Conservation (phyloP, 2,113 vertebrate species). For the Procapra przewalskii region DNA sequence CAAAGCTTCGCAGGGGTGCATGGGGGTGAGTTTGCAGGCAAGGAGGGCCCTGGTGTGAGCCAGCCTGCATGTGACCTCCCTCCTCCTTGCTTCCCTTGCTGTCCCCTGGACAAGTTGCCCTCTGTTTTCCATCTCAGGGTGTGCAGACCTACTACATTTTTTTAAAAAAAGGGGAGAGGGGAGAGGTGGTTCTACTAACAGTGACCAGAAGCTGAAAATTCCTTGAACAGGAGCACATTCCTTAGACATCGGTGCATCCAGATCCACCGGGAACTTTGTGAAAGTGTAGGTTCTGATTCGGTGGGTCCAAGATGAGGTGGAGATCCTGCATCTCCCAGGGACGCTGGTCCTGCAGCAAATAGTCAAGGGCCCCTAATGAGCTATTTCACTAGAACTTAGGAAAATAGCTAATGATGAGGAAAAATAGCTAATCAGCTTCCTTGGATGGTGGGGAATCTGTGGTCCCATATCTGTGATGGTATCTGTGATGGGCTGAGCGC, state of each 20-base stretch:
- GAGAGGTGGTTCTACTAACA: background rate
- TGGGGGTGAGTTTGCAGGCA: background rate
- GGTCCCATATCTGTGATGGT: rapidly evolving
- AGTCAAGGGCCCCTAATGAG: background rate
- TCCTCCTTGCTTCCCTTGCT: no score
- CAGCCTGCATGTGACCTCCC: background rate
- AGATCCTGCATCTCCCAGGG: background rate
- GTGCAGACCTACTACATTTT: background rate
- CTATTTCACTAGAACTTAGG: background rate
- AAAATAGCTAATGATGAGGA: background rate
- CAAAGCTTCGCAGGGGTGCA: background rate
- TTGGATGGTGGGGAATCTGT: rapidly evolving
- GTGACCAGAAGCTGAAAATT: background rate
- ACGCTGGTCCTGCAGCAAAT: background rate
- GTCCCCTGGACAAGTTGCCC: rapidly evolving
- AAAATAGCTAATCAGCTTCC: background rate
- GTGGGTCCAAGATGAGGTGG: background rate
- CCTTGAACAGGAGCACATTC: background rate
- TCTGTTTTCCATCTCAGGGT: background rate
- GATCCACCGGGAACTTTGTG: background rate
- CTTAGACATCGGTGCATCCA: background rate
- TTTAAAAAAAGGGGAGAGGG: background rate
- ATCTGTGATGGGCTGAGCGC: background rate
- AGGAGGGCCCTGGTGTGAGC: background rate
- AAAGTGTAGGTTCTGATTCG: background rate